A percentile compares a stretch with the other conserved stretches of the same genome.
These are phyloP conservation scores for Bicyclus anynana DNA, from an alignment of 1,140 invertebrate genomes.

Conservation along the genomic window DNA sequence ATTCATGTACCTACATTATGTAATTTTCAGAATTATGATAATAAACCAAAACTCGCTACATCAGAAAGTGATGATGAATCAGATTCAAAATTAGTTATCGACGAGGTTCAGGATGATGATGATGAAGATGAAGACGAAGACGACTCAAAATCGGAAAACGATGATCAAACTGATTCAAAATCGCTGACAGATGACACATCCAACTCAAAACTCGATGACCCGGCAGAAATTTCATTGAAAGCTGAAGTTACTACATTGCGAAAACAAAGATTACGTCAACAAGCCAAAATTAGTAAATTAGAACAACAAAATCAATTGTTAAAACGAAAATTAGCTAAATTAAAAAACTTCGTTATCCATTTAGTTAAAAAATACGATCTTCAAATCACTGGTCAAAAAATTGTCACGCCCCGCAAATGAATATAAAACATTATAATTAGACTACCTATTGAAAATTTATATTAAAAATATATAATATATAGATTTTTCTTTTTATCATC, in stretches of 20 bases:
- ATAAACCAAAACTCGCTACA: not conserved
- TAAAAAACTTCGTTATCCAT: not conserved
- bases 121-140: not conserved
- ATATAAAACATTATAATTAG: too few species aligned
- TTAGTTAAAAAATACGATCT: not conserved
- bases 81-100: not conserved
- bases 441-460: too few species aligned
- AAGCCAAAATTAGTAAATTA: not conserved
- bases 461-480: too few species aligned
- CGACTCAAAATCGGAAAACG: not conserved
- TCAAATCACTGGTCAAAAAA: not conserved
- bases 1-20: not conserved
- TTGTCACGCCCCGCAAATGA: not conserved
- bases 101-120: too few species aligned
- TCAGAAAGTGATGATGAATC: not conserved
- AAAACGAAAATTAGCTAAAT: not conserved
- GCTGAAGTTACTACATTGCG: not conserved
- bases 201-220: not conserved
- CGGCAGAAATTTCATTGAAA: not conserved
- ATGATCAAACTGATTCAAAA: not conserved
- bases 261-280: not conserved
- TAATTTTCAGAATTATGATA: not conserved
- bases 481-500: too few species aligned
- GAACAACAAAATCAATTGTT: not conserved
- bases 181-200: not conserved